Conservation (phyloP, 2,888 invertebrate genomes). For the Gonocerus acuteangulatus region DNA sequence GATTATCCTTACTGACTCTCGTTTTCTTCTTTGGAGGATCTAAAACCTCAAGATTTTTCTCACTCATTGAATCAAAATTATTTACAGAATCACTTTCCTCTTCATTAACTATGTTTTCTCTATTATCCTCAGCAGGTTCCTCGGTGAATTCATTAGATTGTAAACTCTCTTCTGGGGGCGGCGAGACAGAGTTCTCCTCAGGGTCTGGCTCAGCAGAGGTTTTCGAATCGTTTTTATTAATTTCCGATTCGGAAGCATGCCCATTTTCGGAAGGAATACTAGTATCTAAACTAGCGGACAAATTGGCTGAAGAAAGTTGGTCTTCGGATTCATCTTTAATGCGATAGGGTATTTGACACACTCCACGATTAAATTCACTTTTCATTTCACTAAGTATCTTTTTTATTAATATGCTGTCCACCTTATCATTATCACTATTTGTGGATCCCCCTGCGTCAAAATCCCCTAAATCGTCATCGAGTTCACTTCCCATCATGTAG, state of each 20-base stretch:
- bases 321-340: constrained; percentile 13
- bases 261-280: not conserved
- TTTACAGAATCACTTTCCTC: constrained; percentile 11
- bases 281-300: not conserved
- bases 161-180: not conserved
- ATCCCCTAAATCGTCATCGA: constrained; percentile 30
- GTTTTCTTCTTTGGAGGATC: constrained; percentile 9
- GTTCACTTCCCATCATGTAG: constrained; percentile 24
- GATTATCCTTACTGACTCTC: constrained; percentile 38
- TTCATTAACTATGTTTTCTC: constrained; percentile 20
- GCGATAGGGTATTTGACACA: constrained; percentile 3
- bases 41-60: constrained; percentile 10
- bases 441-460: constrained; percentile 33
- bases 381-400: constrained; percentile 36
- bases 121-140: constrained; percentile 6
- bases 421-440: constrained; percentile 34
- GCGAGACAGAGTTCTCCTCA: not conserved
- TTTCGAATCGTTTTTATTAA: not conserved
- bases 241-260: not conserved
- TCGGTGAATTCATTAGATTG: not conserved
- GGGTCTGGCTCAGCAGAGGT: not conserved
- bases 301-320: not conserved
- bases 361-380: constrained; percentile 34
- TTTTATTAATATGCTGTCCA: constrained; percentile 35
- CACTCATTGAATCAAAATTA: not conserved